Base-by-base conservation (phyloP, 2,888 invertebrate species). In the Brenthis hecate region DNA sequence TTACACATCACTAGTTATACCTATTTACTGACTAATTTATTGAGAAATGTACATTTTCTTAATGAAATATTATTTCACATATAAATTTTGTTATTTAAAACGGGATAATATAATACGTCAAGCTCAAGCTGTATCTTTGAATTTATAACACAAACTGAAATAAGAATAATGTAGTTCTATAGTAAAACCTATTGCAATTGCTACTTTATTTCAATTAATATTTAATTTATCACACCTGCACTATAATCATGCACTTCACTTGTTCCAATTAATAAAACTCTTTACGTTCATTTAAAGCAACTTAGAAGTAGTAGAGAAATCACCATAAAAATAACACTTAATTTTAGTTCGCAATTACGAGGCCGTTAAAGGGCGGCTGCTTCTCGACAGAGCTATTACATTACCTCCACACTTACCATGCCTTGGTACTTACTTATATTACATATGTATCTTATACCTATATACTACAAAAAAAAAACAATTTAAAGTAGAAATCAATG, bases 321-420 rank as follows among this genome's bases (percentile, higher is more conserved):
- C 91, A 92, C 87, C 91, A 92, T 92, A 92, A 92, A 92, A 92
- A 91, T 91, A 91, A 91, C 92, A 92, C 92, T 92, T 91, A 91
- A 91, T 92, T 92, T 92, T 85, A 91, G 89, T 81, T 87, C 86
- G 88, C 91, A 87, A 91, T 92, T 90, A 92, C 88, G 89, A 88
- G 78, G 88, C 85, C 78, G 81, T 92, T 90, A 91, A 91, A 88
- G 89, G 89, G 89, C 85, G 85, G 85, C 85, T 86, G 88, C 88
- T 83, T 86, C 85, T 80, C 84, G 80, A 84, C 85, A 85, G 80
- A 81, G 84, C 82, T 83, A 88, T 87, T 86, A 90, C 89, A 85
- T 87, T 87, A 86, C 85, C 85, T 86, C 81, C 71, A 73, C 81
- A 82, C 86, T 86, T 80, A 80, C 80, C 82, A 81, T 80, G 84